Conservation (phyloP, 2,888 invertebrate species). For the Mimachlamys varia region DNA sequence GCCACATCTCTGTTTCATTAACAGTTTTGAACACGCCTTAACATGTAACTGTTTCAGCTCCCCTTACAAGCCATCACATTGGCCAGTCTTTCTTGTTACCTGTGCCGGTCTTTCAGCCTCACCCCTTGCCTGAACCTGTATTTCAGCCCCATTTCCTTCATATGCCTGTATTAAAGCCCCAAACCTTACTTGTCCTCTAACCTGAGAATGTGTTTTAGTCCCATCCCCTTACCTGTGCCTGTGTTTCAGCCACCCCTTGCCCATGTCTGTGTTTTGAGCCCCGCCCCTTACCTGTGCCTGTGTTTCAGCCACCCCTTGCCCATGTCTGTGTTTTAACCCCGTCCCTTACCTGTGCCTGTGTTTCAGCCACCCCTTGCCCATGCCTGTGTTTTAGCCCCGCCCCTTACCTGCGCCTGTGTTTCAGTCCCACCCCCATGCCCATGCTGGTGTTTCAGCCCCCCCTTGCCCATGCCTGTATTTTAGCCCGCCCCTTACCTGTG, state of each 20-base stretch:
- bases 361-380: not conserved
- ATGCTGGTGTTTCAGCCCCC: not conserved
- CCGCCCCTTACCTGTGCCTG: not conserved
- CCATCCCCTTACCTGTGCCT: not conserved
- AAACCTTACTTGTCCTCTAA: not conserved
- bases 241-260: not conserved
- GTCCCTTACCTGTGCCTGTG: not conserved
- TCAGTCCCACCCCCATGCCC: not conserved
- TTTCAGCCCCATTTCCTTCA: not conserved
- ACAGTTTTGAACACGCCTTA: not conserved
- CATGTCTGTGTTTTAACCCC: too few relatives aligned
- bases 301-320: not conserved
- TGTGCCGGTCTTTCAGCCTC: slow-evolving; percentile 60
- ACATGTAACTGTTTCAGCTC: too few relatives aligned
- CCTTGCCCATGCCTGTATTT: not conserved
- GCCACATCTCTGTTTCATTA: not conserved
- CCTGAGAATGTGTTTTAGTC: not conserved
- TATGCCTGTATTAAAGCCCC: not conserved
- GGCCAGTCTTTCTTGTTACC: not conserved
- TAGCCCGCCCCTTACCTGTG: not conserved
- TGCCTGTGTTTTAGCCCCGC: slow-evolving; percentile 83
- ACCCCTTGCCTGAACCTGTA: not conserved
- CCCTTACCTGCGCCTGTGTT: slow-evolving; percentile 87
- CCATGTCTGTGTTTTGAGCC: not conserved
- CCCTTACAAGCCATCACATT: too few relatives aligned